Evolutionary conservation across 1,140 invertebrate species (phyloP), one percentile per base, ranked within the genome.

Genomic region (Magallana ariakensis): DNA sequence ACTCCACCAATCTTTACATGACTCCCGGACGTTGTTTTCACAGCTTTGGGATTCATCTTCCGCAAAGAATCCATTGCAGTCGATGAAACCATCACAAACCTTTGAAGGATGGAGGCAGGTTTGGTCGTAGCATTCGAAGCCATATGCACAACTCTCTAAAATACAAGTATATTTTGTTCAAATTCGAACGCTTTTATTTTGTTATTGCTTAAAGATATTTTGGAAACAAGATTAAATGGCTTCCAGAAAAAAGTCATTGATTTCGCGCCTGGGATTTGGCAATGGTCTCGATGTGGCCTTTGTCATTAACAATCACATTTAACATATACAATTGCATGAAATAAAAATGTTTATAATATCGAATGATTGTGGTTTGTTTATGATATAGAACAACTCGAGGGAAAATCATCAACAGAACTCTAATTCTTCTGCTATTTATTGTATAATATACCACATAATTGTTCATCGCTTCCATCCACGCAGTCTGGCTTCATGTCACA

Each of bases 61-160:
- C 10, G 81, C 22, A 54, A 89, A 87, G 7, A 80, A 54, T 10
- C 89, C 89, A 75, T 82, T 86, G 84, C 89, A 89, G 46, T 89
- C 89, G 10, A 86, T 66, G 16, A 82, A 62, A 13, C 89, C 89
- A 60, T 89, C 89, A 82, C 89, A 89, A 16, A 87, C 81, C 9
- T 83, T 54, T 6, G 62, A 75, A 1, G 33, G 9, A 55, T 66
- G 62, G 3, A 89, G 80, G 70, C 89, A 89, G 1, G 56, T 87
- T 33, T 86, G 84, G 57, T 89, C 89, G 54, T 87, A 89, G 80
- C 89, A 89, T 58, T 87, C 81, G 33, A 89, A 89, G 22, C 80
- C 81, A 19, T 26, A 10, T 0, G 9, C 19, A 85, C 87, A 87
- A 19, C 66, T 57, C 19, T 85, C 87, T 87, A 58, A 56, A 87